Conservation (phyloP, 2,797 vertebrate genomes). For the Adelosebastes latens region DNA sequence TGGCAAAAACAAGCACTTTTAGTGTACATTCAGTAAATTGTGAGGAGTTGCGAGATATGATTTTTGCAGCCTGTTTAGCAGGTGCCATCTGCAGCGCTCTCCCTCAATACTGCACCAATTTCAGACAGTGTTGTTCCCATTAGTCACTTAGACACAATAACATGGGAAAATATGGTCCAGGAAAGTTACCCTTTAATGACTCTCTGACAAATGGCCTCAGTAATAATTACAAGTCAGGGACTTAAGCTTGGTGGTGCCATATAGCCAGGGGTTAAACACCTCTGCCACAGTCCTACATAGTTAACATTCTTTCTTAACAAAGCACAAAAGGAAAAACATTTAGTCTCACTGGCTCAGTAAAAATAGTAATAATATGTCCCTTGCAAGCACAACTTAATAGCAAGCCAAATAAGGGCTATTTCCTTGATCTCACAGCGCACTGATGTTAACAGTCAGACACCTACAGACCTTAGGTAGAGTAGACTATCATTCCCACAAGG, state of each 20-base stretch:
- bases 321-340: constrained; percentile 20
- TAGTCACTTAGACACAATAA: not conserved
- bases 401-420: not conserved
- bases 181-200: not conserved
- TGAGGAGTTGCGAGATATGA: not conserved
- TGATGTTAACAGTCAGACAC: not conserved
- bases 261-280: constrained; percentile 12
- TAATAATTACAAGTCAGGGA: constrained; percentile 13
- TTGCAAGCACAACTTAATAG: constrained; percentile 1
- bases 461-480: not conserved
- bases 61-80: not conserved
- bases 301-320: constrained; percentile 16
- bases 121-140: not conserved
- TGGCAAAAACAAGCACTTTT: not conserved
- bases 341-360: constrained; percentile 2
- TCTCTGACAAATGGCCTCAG: constrained; percentile 34
- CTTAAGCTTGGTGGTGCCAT: not conserved
- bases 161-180: not conserved
- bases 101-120: not conserved
- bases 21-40: not conserved
- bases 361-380: no score
- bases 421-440: not conserved
- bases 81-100: not conserved
- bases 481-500: not conserved
- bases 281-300: constrained; percentile 29